Conservation (phyloP, 2,888 invertebrate genomes). For the Malthinus flaveolus region DNA sequence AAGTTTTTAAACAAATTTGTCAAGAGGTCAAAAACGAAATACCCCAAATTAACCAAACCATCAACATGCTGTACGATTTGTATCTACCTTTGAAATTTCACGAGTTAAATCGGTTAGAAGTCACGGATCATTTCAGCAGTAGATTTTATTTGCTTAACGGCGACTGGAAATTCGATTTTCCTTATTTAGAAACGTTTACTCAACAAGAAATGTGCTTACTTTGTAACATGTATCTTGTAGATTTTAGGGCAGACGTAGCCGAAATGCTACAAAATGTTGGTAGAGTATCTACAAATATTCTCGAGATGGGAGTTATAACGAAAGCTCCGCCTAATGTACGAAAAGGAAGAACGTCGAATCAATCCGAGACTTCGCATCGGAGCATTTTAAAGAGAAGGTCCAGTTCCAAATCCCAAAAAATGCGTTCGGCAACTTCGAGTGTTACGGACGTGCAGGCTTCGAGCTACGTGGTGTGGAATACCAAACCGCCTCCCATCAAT, state of each 20-base stretch:
- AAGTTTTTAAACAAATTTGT: constrained; percentile 32
- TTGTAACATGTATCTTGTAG: constrained; percentile 45
- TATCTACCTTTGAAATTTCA: constrained; percentile 46
- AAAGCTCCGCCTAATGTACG: neutral
- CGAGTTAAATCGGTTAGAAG: constrained; percentile 40
- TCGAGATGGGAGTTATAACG: neutral
- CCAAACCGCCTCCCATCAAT: constrained; percentile 26
- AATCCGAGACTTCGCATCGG: neutral
- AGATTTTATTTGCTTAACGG: constrained; percentile 45
- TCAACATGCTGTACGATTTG: constrained; percentile 39
- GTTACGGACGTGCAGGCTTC: neutral
- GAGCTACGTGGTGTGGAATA: constrained; percentile 1
- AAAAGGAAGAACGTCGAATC: neutral
- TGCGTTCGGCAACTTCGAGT: neutral
- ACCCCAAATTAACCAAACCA: constrained; percentile 38
- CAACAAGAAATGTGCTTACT: constrained; percentile 37
- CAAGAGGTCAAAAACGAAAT: constrained; percentile 25
- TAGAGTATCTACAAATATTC: neutral
- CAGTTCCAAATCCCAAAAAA: neutral
- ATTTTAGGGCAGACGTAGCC: constrained; percentile 38
- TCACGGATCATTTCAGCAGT: constrained; percentile 42
- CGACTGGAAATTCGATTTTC: constrained; percentile 40
- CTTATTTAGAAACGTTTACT: constrained; percentile 46
- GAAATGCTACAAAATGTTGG: constrained; percentile 5
- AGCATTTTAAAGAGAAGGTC: constrained; percentile 9